Evolutionary conservation across 2,797 vertebrate genomes (phyloP).

Genomic region (Diceros bicornis): DNA sequence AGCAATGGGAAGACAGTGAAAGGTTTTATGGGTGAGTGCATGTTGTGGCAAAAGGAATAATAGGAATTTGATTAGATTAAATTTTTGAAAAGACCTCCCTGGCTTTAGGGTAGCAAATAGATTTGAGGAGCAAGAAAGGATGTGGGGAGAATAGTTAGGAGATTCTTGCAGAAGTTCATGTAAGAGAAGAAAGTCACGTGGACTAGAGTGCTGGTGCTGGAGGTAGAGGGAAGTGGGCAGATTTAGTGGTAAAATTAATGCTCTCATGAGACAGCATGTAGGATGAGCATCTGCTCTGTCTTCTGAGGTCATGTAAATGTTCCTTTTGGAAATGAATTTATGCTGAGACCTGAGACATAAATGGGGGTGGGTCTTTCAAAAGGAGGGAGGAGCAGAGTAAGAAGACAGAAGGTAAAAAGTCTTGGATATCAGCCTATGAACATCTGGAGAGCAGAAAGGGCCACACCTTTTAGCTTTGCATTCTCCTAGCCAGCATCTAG

Average conservation of each 20-base stretch:
- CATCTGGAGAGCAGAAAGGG: background rate
- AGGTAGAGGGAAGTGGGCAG: background rate
- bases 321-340: background rate
- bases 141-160: background rate
- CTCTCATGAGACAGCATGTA: background rate
- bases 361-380: background rate
- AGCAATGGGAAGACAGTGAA: background rate
- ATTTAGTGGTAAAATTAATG: background rate
- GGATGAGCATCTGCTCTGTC: background rate
- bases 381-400: background rate
- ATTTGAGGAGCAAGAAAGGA: background rate
- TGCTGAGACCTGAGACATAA: background rate
- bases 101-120: background rate
- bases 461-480: background rate
- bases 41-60: background rate
- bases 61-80: background rate
- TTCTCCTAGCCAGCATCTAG: background rate
- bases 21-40: background rate
- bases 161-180: background rate
- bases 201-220: background rate
- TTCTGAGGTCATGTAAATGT: background rate
- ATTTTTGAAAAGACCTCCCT: conserved; percentile 30
- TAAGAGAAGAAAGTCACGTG: background rate
- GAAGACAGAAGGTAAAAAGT: background rate
- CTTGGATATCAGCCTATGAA: background rate